Conservation (phyloP, 92 coral and sea anemone species). For the Scolanthus callimorphus region DNA sequence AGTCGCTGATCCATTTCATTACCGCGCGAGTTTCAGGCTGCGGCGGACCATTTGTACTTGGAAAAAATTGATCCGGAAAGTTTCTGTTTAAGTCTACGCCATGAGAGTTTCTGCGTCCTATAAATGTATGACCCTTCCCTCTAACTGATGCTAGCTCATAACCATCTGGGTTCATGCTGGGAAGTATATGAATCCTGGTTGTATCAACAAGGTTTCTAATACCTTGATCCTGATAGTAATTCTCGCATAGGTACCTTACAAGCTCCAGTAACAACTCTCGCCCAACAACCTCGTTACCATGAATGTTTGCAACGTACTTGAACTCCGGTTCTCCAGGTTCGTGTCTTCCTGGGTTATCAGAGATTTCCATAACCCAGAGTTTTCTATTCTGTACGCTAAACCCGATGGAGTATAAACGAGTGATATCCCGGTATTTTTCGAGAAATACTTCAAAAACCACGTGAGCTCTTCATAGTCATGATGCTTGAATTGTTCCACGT, state of each 20-base stretch:
- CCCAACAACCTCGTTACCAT: conserved; percentile 90
- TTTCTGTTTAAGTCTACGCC: conserved; percentile 93
- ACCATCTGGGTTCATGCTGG: conserved; percentile 97
- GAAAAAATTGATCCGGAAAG: conserved; percentile 98
- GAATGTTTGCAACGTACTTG: conserved; percentile 81
- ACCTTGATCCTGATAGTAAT: conserved; percentile 51
- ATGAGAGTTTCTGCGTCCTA: conserved; percentile 84
- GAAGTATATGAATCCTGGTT: conserved; percentile 84
- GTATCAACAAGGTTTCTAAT: conserved; percentile 65
- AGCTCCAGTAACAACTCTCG: conserved; percentile 78
- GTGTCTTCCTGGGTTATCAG: conserved; percentile 77
- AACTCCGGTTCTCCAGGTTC: conserved; percentile 95
- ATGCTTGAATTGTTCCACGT: conserved; percentile 68
- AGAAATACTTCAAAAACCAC: conserved; percentile 92
- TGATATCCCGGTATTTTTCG: conserved; percentile 72
- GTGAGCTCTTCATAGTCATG: conserved; percentile 90
- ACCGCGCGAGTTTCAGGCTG: conserved; percentile 88
- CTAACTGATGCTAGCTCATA: conserved; percentile 83
- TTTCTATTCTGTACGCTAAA: conserved; percentile 96
- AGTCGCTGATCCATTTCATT: conserved; percentile 78
- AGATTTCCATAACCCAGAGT: conserved; percentile 93
- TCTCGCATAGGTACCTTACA: conserved; percentile 80
- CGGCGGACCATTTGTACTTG: conserved; percentile 83
- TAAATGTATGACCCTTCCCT: conserved; percentile 46
- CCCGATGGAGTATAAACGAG: conserved; percentile 85